These are phyloP conservation scores for Microcaecilia unicolor DNA, from an alignment of 2,797 vertebrate species.

Conservation along the genomic window DNA sequence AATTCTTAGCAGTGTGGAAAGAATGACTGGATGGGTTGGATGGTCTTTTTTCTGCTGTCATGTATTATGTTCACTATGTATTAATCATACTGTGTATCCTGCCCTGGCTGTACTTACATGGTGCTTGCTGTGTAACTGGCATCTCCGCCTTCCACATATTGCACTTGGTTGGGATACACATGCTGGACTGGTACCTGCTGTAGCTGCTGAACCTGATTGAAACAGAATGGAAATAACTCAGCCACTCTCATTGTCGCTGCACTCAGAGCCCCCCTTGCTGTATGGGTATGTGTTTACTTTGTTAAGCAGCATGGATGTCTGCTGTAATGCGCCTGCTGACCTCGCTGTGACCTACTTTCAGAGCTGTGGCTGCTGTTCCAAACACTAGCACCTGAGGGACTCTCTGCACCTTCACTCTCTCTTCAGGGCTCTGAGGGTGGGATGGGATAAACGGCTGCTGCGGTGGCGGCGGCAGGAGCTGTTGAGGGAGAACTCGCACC, in stretches of 20 bases:
- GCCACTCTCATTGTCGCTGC: too few relatives aligned
- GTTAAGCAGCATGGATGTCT: too few relatives aligned
- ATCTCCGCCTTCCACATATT: constrained; percentile 81
- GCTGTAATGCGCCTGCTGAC: too few relatives aligned
- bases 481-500: constrained; percentile 36
- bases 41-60: too few relatives aligned
- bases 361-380: constrained; percentile 34
- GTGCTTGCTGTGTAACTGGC: constrained; percentile 78
- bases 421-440: constrained; percentile 36
- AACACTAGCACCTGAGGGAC: constrained; percentile 47
- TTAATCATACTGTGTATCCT: too few relatives aligned
- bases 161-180: constrained; percentile 76
- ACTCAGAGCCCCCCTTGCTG: constrained; percentile 6
- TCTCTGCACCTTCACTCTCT: constrained; percentile 51
- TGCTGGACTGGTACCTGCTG: constrained; percentile 79
- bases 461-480: constrained; percentile 38
- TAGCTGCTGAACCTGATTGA: constrained; percentile 73
- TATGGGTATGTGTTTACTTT: too few relatives aligned
- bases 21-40: too few relatives aligned
- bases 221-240: too few relatives aligned
- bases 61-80: too few relatives aligned
- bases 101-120: constrained; percentile 80
- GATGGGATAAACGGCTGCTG: constrained; percentile 37
- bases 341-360: constrained; percentile 46
- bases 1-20: too few relatives aligned